Evolutionary conservation across 2,113 vertebrate species (phyloP), one percentile per base, ranked within the genome.

Genomic region (Bagarius yarrelli): DNA sequence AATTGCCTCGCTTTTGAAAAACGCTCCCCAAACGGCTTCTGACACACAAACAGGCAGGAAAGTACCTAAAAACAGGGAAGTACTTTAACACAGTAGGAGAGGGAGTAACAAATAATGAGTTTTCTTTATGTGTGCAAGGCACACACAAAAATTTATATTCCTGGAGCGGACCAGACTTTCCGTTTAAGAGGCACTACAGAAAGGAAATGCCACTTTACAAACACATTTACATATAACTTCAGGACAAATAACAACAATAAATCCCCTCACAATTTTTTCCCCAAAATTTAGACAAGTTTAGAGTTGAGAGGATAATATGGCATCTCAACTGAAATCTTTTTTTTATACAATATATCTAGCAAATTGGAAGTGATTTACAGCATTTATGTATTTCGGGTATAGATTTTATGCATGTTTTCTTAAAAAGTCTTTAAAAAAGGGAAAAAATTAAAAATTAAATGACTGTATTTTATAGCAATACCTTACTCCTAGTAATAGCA

Each of bases 1-100:
- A 81, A 75, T 75, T 81, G 72, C 52, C 30, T 61, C 47, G 27
- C 25, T 52, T 73, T 59, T 55, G 30, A 32, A 52, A 55, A 61
- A 61, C 30, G 53, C 25, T 57, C 78, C 66, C 78, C 76, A 32
- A 78, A 64, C 61, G 75, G 40, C 52, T 69, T 61, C 57, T 61
- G 34, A 76, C 36, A 71, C 44, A 71, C 66, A 71, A 59, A 59
- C 73, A 76, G 34, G 15, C 8, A 59, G n/a, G 55, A 59, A 44
- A 50, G 30, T 47, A 60, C 57, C 57, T 5, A 76, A 60, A 60
- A 61, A 61, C 57, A 63, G 73, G 27, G 59, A 40, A 60, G 36
- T 61, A 60, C 34, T 76, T 76, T 19, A 76, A 76, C 74, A 76
- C 36, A 71, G 69, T 25, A 30, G 74, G 57, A 14, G 55, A 44